Base-by-base conservation (phyloP, 2,888 invertebrate genomes). In the Coecobrya sp. region DNA sequence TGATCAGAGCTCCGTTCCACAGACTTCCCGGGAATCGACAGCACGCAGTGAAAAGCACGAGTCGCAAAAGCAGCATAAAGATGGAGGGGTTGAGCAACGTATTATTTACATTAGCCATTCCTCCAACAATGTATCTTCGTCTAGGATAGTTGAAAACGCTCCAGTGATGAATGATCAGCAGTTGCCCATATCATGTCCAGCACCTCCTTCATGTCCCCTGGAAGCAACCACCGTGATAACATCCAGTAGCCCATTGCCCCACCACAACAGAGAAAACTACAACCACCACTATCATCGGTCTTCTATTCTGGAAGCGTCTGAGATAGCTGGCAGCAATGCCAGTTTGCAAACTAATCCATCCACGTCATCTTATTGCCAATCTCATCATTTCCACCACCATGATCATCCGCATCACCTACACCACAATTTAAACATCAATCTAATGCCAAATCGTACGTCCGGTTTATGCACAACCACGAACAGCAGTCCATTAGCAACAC, bases 351-450 rank as follows among this genome's bases (percentile, higher is more conserved):
- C 89, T 85, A 92, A 92, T 94, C 94, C 94, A 92, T 94, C 94
- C 93, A 93, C 93, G 76, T 92, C 93, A 84, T 92, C 93, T 82
- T 93, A 92, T 91, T 93, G 93, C 91, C 94, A 94, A 86, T 85
- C 84, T 76, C 91, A 91, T 25, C 92, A 89, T 45, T 92, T 92
- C 70, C 92, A 86, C 25, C 89, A 92, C 65, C 92, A 92, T 62
- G 52, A 92, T 73, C 89, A 92, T 76, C 92, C 92, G 27, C 81
- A 86, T 59, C 92, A 92, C 73, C 70, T 92, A 0, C 89, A 92
- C 52, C 89, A 89, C 27, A 90, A 92, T 89, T 76, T 92, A 36
- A 92, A 89, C 89, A 89, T 92, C 82, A 92, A 89, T 59, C 49
- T 92, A 11, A 65, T 86, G 49, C 68, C 89, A 68, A 92, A 52